These are phyloP conservation scores for Drosophila pseudotalamancana DNA, from an alignment of 2,888 invertebrate genomes.

Conservation along the genomic window DNA sequence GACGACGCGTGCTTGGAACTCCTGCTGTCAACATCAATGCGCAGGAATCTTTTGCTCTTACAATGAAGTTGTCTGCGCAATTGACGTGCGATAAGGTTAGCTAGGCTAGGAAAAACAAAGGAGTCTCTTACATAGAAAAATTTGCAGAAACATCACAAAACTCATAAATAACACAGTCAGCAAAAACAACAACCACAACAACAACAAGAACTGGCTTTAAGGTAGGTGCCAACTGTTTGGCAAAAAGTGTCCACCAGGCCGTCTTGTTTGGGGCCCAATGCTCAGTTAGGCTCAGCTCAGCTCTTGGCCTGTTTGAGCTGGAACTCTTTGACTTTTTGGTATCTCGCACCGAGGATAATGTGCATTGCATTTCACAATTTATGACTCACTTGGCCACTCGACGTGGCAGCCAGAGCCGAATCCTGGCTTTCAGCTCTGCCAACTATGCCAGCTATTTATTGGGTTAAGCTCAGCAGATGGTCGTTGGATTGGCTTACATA, in stretches of 20 bases:
- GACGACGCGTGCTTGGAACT: conserved; percentile 64
- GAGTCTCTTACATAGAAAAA: conserved; percentile 72
- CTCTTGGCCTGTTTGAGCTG: conserved; percentile 21
- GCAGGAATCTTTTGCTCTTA: conserved; percentile 59
- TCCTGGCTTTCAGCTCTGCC: conserved; percentile 11
- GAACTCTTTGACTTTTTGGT: conserved; percentile 55
- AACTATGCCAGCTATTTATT: conserved; percentile 70
- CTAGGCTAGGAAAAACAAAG: conserved; percentile 40
- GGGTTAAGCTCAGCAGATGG: conserved; percentile 65
- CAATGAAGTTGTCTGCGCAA: conserved; percentile 80
- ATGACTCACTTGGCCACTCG: conserved; percentile 65
- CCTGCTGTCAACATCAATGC: conserved; percentile 80
- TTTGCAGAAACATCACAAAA: conserved; percentile 81
- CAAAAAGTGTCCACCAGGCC: conserved; percentile 71
- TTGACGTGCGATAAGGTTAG: conserved; percentile 69
- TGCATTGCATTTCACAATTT: conserved; percentile 69
- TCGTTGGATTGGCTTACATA: conserved; percentile 35
- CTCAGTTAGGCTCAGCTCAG: conserved; percentile 1
- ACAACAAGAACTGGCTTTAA: conserved; percentile 10
- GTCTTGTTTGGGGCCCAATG: conserved; percentile 11
- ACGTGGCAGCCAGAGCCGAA: conserved; percentile 16
- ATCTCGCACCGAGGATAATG: conserved; percentile 65
- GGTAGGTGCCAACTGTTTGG: conserved; percentile 43
- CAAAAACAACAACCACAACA: conserved; percentile 32
- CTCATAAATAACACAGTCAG: conserved; percentile 74